phyloP scores from a whole-genome alignment of 2,797 vertebrate genomes.

The Micropoecilia bifurca region DNA sequence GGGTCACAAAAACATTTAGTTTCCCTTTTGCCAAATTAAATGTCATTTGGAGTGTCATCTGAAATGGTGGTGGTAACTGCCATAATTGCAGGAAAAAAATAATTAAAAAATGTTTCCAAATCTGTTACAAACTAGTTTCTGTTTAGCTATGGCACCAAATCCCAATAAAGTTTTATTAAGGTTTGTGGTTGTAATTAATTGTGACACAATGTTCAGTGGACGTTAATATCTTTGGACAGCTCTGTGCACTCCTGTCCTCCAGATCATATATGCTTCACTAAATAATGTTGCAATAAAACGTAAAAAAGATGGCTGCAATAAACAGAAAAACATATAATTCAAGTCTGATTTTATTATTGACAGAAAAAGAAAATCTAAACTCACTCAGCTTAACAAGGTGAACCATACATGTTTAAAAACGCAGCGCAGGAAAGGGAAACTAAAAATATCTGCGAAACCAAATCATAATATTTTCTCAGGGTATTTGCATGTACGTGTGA shows the following conservation, averaged over 20 bases:
- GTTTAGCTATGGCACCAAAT: neutral
- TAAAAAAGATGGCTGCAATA: slow-evolving; percentile 35
- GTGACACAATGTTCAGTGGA: neutral
- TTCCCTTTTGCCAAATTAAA: neutral
- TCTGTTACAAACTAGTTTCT: neutral
- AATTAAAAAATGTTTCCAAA: neutral
- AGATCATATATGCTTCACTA: neutral
- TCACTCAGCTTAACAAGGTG: slow-evolving; percentile 73
- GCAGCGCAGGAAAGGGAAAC: slow-evolving; percentile 42
- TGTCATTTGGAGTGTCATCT: too few species aligned
- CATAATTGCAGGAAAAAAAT: too few species aligned
- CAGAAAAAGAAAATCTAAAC: slow-evolving; percentile 66
- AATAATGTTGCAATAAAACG: slow-evolving; percentile 20
- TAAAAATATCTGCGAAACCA: slow-evolving; percentile 81
- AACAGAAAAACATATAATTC: slow-evolving; percentile 62
- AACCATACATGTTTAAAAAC: slow-evolving; percentile 60
- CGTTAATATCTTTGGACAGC: neutral
- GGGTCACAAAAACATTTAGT: neutral
- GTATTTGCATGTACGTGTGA: slow-evolving; percentile 64
- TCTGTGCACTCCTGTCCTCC: neutral
- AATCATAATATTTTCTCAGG: slow-evolving; percentile 81
- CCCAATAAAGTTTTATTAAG: neutral
- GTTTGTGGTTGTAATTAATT: neutral
- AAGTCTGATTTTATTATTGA: slow-evolving; percentile 68
- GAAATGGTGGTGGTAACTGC: too few species aligned